A percentile compares a stretch with the other conserved stretches of the same genome.
phyloP scores from a whole-genome alignment of 2,888 invertebrate genomes.

The Limenitis camilla region DNA sequence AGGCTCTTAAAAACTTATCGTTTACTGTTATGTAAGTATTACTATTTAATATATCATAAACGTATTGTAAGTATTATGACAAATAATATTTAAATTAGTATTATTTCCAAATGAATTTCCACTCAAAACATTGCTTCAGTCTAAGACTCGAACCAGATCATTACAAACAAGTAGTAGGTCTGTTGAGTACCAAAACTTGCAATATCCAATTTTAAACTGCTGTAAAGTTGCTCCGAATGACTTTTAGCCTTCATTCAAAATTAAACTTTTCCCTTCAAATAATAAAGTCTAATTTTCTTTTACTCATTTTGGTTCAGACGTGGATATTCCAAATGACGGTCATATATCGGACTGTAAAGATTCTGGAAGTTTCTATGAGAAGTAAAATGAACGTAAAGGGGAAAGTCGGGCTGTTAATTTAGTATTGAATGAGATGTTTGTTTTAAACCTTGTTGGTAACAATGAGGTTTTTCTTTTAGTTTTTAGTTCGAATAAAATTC shows the following conservation, averaged over 20 bases:
- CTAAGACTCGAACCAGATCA: constrained; percentile 3
- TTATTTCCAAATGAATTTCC: not conserved
- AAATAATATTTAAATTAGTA: not conserved
- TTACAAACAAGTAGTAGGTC: constrained; percentile 15
- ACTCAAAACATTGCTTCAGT: not conserved
- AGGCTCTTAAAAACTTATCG: no score
- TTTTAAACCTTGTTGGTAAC: no score
- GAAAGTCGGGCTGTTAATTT: constrained; percentile 12
- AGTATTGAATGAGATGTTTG: not conserved
- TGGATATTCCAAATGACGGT: constrained; percentile 29
- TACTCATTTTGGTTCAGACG: constrained; percentile 3
- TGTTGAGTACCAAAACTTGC: constrained; percentile 39
- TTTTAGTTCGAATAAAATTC: no score
- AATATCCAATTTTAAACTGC: constrained; percentile 51
- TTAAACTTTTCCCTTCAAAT: constrained; percentile 17
- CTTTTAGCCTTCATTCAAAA: constrained; percentile 2
- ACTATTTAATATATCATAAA: no score
- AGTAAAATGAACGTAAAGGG: constrained; percentile 17
- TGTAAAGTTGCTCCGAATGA: constrained; percentile 27
- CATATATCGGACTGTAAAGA: constrained; percentile 29
- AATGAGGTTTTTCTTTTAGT: no score
- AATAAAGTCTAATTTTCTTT: constrained; percentile 24
- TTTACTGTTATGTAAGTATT: no score
- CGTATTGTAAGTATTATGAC: not conserved
- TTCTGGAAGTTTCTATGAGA: constrained; percentile 25